Percentiles rank a stretch among this genome's conserved stretches.
Evolutionary conservation across 1,140 invertebrate genomes (phyloP).

Genomic region (Penaeus chinensis): DNA sequence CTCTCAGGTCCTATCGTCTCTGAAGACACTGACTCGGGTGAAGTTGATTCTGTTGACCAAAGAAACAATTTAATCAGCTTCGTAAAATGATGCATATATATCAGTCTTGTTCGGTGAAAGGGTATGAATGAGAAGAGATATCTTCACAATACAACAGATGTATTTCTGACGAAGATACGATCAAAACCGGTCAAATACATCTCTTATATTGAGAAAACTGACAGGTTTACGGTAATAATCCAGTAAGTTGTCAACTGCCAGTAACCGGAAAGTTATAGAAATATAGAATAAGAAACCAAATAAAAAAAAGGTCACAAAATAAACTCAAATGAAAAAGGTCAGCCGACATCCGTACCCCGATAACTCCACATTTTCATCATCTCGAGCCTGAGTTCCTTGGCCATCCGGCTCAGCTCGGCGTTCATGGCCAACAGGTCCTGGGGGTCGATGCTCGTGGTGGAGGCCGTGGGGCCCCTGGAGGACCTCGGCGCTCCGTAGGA

Average conservation of each 20-base stretch:
- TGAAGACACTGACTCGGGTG: constrained; percentile 44
- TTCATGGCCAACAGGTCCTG: constrained; percentile 54
- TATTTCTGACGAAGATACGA: too few species aligned
- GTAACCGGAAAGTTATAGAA: too few species aligned
- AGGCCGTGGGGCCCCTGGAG: not conserved
- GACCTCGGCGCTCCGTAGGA: not conserved
- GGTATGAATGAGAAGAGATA: too few species aligned
- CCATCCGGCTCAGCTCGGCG: constrained; percentile 54
- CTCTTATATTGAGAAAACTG: too few species aligned
- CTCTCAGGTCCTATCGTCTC: constrained; percentile 12
- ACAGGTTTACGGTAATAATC: too few species aligned
- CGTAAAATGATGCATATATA: too few species aligned
- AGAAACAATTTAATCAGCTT: not conserved
- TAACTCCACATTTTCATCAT: constrained; percentile 58
- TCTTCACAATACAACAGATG: too few species aligned
- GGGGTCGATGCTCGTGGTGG: constrained; percentile 47
- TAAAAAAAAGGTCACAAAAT: not conserved
- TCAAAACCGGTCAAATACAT: too few species aligned
- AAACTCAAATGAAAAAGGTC: not conserved
- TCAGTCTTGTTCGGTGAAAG: too few species aligned
- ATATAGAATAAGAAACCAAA: not conserved
- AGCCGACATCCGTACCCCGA: constrained; percentile 23
- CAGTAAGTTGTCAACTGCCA: too few species aligned
- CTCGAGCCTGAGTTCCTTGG: constrained; percentile 48
- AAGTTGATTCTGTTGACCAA: constrained; percentile 42